A percentile compares a stretch with the other conserved stretches of the same genome.
Evolutionary conservation across 2,888 invertebrate species (phyloP).

Genomic region (Agrotis clavis): DNA sequence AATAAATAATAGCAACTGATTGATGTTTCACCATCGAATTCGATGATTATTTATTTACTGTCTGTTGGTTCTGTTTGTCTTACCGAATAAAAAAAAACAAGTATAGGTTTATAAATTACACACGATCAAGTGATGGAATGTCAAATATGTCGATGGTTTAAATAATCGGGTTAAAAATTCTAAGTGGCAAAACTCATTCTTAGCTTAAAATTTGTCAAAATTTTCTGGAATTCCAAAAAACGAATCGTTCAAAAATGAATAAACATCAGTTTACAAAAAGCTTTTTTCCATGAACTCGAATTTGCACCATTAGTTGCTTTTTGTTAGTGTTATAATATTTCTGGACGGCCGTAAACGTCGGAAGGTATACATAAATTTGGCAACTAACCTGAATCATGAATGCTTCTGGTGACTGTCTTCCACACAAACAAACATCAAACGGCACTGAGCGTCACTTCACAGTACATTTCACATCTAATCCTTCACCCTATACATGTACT

Average conservation of each 20-base stretch:
- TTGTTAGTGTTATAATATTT: constrained; percentile 56
- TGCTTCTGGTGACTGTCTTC: constrained; percentile 78
- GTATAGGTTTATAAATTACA: constrained; percentile 17
- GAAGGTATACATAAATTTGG: constrained; percentile 57
- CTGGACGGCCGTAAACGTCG: constrained; percentile 44
- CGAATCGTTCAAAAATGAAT: background rate
- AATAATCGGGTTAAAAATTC: background rate
- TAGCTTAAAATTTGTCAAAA: background rate
- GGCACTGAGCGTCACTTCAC: constrained; percentile 86
- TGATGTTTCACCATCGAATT: constrained; percentile 69
- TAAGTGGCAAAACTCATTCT: constrained; percentile 1
- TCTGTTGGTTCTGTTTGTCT: constrained; percentile 54
- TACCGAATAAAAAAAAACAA: constrained; percentile 41
- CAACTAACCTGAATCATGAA: constrained; percentile 90
- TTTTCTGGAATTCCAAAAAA: background rate
- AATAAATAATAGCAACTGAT: constrained; percentile 71
- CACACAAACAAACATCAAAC: constrained; percentile 85
- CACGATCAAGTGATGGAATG: constrained; percentile 5
- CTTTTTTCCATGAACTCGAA: constrained; percentile 24
- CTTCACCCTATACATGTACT: constrained; percentile 78
- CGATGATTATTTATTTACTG: constrained; percentile 64
- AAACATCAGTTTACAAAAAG: constrained; percentile 19
- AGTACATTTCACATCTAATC: constrained; percentile 88
- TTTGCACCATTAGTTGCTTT: constrained; percentile 16
- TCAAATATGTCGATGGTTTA: background rate